Conservation (phyloP, 1,140 invertebrate genomes). For the Asobara japonica region DNA sequence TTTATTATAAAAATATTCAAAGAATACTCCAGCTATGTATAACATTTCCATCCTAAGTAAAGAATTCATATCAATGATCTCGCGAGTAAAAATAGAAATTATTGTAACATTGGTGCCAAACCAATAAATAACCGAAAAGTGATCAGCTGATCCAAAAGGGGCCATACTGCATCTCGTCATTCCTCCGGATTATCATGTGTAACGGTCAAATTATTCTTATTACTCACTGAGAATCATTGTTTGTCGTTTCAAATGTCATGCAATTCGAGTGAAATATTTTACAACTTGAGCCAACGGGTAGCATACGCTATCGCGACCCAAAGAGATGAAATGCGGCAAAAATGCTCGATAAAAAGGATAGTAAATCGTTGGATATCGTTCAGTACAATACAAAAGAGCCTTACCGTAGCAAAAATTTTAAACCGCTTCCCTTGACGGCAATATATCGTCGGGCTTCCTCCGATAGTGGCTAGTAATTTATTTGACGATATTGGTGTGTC, state of each 20-base stretch:
- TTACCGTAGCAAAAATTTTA: constrained; percentile 6
- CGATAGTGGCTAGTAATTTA: constrained; percentile 6
- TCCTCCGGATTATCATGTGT: too few species aligned
- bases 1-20: constrained; percentile 28
- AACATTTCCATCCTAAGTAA: neutral
- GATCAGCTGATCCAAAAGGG: too few species aligned
- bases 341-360: neutral
- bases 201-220: too few species aligned
- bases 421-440: constrained; percentile 2
- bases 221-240: too few species aligned
- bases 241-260: too few species aligned
- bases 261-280: too few species aligned
- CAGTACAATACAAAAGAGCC: neutral
- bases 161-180: too few species aligned
- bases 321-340: neutral
- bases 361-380: neutral
- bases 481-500: neutral
- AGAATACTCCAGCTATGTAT: neutral
- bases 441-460: neutral
- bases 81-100: too few species aligned
- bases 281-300: neutral
- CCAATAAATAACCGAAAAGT: too few species aligned
- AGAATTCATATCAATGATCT: too few species aligned
- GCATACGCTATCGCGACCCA: neutral
- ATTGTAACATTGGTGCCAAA: too few species aligned